Evolutionary conservation across 53 echinoderm and acorn worm genomes (phyloP).

Genomic region (Patiria pectinifera): DNA sequence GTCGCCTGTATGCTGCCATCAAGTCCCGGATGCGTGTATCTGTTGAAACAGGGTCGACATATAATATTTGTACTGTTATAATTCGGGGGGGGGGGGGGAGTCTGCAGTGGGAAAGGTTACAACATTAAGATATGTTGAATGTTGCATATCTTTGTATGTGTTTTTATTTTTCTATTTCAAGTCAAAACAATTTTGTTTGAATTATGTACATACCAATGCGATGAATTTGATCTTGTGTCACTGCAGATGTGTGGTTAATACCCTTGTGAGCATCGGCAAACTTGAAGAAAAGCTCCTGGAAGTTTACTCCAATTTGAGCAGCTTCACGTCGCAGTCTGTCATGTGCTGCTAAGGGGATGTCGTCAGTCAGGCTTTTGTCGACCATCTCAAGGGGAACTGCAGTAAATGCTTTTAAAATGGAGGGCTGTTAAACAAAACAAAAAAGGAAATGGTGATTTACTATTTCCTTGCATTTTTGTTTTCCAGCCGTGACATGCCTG

Average conservation of each 20-base stretch:
- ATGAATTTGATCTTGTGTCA: not conserved
- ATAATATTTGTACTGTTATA: no score
- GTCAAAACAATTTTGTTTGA: no score
- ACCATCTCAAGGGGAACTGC: not conserved
- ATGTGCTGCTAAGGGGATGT: constrained; percentile 22
- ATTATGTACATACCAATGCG: not conserved
- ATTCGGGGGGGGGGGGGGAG: no score
- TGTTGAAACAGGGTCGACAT: not conserved
- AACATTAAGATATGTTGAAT: no score
- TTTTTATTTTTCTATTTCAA: no score
- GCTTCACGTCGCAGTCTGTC: constrained; percentile 1
- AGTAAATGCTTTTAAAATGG: not conserved
- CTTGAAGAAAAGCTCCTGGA: constrained; percentile 12
- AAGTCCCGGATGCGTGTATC: constrained; percentile 9
- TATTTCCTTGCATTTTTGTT: no score
- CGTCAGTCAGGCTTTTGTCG: constrained; percentile 8
- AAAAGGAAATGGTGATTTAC: no score
- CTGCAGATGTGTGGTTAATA: constrained; percentile 10
- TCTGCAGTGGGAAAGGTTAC: no score
- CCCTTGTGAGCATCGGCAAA: constrained; percentile 34
- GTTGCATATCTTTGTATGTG: no score
- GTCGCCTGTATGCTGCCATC: constrained; percentile 22
- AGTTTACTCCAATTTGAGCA: not conserved
- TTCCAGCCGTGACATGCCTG: no score
- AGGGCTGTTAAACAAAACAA: not conserved